These are phyloP conservation scores for Leptosomus discolor DNA, from an alignment of 2,113 vertebrate species.

Conservation along the genomic window DNA sequence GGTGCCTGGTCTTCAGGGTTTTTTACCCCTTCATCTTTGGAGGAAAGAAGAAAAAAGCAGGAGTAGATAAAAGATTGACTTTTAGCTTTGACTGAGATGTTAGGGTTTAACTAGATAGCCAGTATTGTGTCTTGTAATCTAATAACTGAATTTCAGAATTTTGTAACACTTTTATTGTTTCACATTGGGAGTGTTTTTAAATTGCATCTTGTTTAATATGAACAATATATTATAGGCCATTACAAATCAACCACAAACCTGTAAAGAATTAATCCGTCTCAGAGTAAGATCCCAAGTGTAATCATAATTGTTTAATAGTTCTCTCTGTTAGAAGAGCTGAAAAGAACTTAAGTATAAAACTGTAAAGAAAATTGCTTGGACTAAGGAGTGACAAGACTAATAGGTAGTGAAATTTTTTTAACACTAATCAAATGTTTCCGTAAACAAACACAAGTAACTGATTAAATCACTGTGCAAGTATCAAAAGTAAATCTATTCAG, in stretches of 20 bases:
- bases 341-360: constrained; percentile 19
- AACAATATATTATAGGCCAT: constrained; percentile 26
- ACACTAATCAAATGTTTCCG: neutral
- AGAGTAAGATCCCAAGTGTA: constrained; percentile 15
- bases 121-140: neutral
- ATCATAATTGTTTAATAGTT: constrained; percentile 45
- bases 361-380: constrained; percentile 7
- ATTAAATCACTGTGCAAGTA: neutral
- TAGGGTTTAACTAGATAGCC: neutral
- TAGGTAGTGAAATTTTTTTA: neutral
- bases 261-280: constrained; percentile 46
- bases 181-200: neutral
- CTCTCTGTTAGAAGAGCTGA: constrained; percentile 13
- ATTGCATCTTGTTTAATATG: constrained; percentile 21
- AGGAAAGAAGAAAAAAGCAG: neutral
- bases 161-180: constrained; percentile 23
- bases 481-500: constrained; percentile 19
- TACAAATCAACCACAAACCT: constrained; percentile 49
- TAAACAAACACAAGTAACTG: constrained; percentile 33
- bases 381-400: constrained; percentile 8
- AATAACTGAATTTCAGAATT: neutral
- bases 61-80: neutral
- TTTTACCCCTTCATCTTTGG: neutral
- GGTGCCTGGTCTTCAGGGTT: neutral
- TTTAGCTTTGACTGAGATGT: neutral